Evolutionary conservation across 2,113 vertebrate genomes (phyloP), one percentile per base, ranked within the genome.

Genomic region (Murina feae): DNA sequence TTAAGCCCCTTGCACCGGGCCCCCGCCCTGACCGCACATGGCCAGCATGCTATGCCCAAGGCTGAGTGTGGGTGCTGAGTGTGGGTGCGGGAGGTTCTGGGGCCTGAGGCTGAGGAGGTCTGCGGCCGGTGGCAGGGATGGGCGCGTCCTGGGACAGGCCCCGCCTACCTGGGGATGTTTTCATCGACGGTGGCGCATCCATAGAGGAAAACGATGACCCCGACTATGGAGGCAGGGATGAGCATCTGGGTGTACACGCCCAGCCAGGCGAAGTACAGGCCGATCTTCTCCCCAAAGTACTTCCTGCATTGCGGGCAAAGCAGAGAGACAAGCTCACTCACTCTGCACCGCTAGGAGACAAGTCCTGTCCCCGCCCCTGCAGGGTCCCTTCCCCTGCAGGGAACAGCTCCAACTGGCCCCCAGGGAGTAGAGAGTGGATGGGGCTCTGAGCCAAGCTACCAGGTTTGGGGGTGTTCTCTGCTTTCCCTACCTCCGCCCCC

Each of bases 171-270:
- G 58, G 99, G 99, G 96, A 99, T 99, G 95, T 99, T 99, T 6
- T 99, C 98, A 30, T 99, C 98, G 7, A 99, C 98, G 1, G 99
- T 99, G 51, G 98, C 99, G 60, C 99, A 99, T 76, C 99, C 99
- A 0, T 99, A 99, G 3, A 99, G 98, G 96, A 99, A 99, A 8
- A 99, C 99, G 0, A 99, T 99, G 91, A 99, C 98, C 37, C 99
- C 99, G 1, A 99, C 98, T 4, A 99, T 72, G 4, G 99, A 99
- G 86, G 99, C 99, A 0, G 99, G 99, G 95, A 99, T 99, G 79
- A 99, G 98, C 99, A 99, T 99, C 97, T 99, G 99, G 13, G 99
- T 99, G 98, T 99, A 99, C 87, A 99, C 99, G 21, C 99, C 99
- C 95, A 99, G 98, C 99, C 99, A 99, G 98, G 99, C 99, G 87